These are phyloP conservation scores for Teinopalpus imperialis DNA, from an alignment of 2,888 invertebrate species.

Conservation along the genomic window DNA sequence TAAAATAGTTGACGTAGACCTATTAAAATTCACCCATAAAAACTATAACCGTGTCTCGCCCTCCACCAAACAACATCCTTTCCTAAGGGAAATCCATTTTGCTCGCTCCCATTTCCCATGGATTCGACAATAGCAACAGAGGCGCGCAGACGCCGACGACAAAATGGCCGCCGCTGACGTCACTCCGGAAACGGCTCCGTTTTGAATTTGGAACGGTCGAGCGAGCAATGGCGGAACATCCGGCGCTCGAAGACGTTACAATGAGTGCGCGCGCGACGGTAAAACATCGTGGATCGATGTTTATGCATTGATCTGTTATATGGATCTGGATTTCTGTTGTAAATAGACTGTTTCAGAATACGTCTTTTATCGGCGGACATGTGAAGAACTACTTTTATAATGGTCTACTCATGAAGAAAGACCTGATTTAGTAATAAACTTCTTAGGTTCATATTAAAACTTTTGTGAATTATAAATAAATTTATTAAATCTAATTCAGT, in stretches of 20 bases:
- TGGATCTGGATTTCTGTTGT: conserved; percentile 22
- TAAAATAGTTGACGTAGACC: neutral
- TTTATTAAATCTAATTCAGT: too few species aligned
- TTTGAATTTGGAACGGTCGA: conserved; percentile 81
- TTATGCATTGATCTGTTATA: conserved; percentile 23
- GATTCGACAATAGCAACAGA: conserved; percentile 44
- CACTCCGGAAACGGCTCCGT: conserved; percentile 80
- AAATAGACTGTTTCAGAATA: neutral
- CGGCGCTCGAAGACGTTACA: conserved; percentile 77
- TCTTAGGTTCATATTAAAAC: too few species aligned
- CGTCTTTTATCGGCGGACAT: too few species aligned
- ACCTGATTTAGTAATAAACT: too few species aligned
- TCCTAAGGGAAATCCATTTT: conserved; percentile 68
- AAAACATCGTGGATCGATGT: conserved; percentile 28
- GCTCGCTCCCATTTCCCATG: conserved; percentile 62
- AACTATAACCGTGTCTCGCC: conserved; percentile 15
- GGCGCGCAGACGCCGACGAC: conserved; percentile 60
- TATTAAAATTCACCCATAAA: conserved; percentile 25
- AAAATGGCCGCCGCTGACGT: conserved; percentile 60
- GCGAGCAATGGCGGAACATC: conserved; percentile 76
- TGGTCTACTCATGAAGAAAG: too few species aligned
- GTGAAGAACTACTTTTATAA: too few species aligned
- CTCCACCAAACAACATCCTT: conserved; percentile 44
- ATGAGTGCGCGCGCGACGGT: conserved; percentile 62
- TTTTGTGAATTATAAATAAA: too few species aligned